These are phyloP conservation scores for Sebastes goodei DNA, from an alignment of 2,797 vertebrate species.

Conservation along the genomic window DNA sequence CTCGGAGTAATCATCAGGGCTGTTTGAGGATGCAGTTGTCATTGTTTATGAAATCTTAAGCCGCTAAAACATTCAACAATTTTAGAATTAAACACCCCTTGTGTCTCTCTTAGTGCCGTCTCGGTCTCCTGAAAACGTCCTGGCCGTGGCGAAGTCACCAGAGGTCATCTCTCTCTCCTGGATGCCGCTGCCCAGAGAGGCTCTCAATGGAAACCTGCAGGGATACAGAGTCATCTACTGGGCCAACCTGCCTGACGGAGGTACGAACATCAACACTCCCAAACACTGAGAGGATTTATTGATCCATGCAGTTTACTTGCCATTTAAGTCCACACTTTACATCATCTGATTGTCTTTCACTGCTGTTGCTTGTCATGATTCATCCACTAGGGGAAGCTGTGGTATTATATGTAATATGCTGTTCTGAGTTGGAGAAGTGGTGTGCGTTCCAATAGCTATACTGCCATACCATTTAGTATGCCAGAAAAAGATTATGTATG, in stretches of 20 bases:
- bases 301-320: neutral
- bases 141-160: constrained; percentile 94
- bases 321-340: neutral
- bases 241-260: constrained; percentile 98
- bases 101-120: constrained; percentile 88
- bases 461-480: too few relatives aligned
- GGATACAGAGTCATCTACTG: constrained; percentile 98
- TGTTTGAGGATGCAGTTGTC: neutral
- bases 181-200: constrained; percentile 92
- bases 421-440: neutral
- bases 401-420: neutral
- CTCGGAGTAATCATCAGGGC: neutral
- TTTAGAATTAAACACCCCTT: neutral
- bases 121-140: constrained; percentile 93
- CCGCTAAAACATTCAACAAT: neutral
- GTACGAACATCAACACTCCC: constrained; percentile 66
- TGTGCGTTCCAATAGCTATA: neutral
- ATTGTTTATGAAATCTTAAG: neutral
- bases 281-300: neutral
- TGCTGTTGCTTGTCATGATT: neutral
- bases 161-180: constrained; percentile 97
- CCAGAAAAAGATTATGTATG: too few relatives aligned
- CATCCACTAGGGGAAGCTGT: constrained; percentile 61
- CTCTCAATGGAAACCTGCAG: constrained; percentile 96
- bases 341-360: neutral